Evolutionary conservation across 2,113 vertebrate species (phyloP), one percentile per base, ranked within the genome.

Genomic region (Varanus salvator): DNA sequence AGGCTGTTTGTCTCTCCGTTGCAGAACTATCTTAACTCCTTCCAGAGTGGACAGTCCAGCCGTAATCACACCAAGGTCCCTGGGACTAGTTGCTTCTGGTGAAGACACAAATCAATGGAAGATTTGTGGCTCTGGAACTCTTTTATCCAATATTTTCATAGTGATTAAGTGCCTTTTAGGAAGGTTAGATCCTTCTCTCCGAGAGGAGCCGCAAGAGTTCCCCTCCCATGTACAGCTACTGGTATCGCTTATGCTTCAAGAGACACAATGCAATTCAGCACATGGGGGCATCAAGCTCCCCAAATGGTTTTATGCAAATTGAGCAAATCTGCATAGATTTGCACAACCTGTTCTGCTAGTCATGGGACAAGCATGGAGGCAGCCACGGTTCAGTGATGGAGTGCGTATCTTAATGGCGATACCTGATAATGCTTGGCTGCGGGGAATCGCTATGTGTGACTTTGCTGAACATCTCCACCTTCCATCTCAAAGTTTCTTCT

Each of bases 1-100:
- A 8, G 71, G 88, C 19, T 92, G 77, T 89, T 83, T 52, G 77
- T 88, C 93, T 87, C 93, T 95, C 44, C 31, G 4, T 80, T 93
- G 94, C 94, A 89, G 96, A 95, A 93, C 91, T 92, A 94, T 92
- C 94, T 92, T 94, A 91, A 92, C 95, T 95, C 75, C 90, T 95
- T 91, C 93, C 92, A 86, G 91, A 91, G 50, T 80, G 92, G 80
- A 94, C 90, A 90, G 88, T 90, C 84, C 85, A 90, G 85, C 75
- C 92, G 88, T 94, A 95, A 94, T 95, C 95, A 94, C 92, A 93
- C 87, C 87, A 92, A 91, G 60, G 87, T 91, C 95, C 91, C 92
- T 93, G 91, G 92, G 91, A 94, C 29, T 94, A 85, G 91, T 89
- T 92, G 92, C 85, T 95, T 91, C 94, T 90, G 93, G 93, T 88